phyloP scores from a whole-genome alignment of 2,113 vertebrate genomes.

The Atlantisia rogersi region DNA sequence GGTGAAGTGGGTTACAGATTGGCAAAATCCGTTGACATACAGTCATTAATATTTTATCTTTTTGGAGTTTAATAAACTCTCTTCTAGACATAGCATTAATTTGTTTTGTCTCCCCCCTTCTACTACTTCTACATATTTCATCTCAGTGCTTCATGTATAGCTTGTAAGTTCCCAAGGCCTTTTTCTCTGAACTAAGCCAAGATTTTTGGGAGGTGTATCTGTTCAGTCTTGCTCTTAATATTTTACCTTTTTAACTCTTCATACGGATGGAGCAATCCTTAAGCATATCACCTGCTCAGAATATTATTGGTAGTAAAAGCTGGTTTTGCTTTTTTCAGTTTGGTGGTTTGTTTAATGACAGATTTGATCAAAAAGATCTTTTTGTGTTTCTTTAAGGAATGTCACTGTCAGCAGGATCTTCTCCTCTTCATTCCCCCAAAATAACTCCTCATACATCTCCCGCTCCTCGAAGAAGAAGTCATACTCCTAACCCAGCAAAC shows the following conservation, averaged over 20 bases:
- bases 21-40: not conserved
- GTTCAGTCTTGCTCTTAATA: not conserved
- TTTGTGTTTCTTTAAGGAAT: conserved; percentile 85
- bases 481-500: conserved; percentile 95
- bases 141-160: not conserved
- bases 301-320: not conserved
- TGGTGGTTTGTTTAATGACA: not conserved
- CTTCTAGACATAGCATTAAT: not conserved
- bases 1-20: not conserved
- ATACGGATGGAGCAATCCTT: not conserved
- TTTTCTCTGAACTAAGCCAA: not conserved
- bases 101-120: not conserved
- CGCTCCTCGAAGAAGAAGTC: conserved; percentile 94
- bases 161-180: not conserved
- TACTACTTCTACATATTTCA: not conserved
- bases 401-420: conserved; percentile 97
- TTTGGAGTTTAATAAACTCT: not conserved
- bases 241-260: not conserved
- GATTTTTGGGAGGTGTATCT: not conserved
- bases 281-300: not conserved
- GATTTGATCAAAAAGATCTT: not conserved
- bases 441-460: conserved; percentile 98
- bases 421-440: conserved; percentile 98
- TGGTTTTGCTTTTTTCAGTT: not conserved
- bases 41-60: not conserved